Conservation (phyloP, 1,140 invertebrate species). For the Drosophila melanogaster region DNA sequence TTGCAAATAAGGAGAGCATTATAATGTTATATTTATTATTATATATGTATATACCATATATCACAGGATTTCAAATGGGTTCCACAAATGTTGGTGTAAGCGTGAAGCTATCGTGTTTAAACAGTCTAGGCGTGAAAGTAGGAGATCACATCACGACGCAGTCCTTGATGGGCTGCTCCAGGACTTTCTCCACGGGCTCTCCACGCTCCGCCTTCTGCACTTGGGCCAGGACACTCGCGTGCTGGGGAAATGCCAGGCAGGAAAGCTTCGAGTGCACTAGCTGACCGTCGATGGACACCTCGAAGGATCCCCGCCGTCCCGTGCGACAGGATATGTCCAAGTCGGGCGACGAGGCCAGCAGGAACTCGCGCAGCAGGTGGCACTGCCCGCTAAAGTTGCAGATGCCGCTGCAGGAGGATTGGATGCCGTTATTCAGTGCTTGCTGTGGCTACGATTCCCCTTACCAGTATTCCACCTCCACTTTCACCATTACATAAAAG, state of each 20-base stretch:
- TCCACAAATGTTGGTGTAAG: neutral
- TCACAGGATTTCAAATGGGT: neutral
- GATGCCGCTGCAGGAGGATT: slow-evolving; percentile 45
- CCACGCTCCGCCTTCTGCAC: slow-evolving; percentile 85
- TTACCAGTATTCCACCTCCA: slow-evolving; percentile 83
- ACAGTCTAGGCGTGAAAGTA: neutral
- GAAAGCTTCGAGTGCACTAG: slow-evolving; percentile 87
- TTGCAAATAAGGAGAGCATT: neutral
- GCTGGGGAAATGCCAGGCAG: slow-evolving; percentile 86
- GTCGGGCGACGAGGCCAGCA: slow-evolving; percentile 40
- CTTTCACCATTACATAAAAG: slow-evolving; percentile 72
- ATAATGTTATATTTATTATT: too few species aligned
- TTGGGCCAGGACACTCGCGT: slow-evolving; percentile 86
- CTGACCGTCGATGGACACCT: slow-evolving; percentile 86
- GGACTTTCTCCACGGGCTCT: slow-evolving; percentile 78
- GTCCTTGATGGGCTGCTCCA: slow-evolving; percentile 85
- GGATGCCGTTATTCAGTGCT: neutral
- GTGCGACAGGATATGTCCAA: slow-evolving; percentile 64
- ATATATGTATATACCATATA: neutral
- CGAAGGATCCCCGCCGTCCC: slow-evolving; percentile 86
- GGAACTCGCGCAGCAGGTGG: slow-evolving; percentile 66
- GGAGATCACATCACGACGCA: slow-evolving; percentile 77
- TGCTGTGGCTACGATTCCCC: neutral
- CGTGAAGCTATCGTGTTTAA: neutral
- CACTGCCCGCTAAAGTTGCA: slow-evolving; percentile 82